phyloP scores from a whole-genome alignment of 2,113 vertebrate genomes.

The Melanostigma gelatinosum region DNA sequence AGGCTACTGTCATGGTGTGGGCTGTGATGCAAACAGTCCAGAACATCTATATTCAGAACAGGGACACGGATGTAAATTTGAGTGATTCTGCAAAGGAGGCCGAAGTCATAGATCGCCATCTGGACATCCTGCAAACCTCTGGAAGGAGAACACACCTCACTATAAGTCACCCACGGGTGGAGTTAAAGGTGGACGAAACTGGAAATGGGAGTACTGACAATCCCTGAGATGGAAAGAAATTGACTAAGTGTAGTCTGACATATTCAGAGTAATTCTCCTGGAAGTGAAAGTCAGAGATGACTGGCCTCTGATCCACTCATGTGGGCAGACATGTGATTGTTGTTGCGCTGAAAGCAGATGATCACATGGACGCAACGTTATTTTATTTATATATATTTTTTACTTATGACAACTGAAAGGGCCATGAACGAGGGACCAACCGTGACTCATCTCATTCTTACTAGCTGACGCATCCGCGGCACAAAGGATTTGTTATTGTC shows the following conservation, averaged over 20 bases:
- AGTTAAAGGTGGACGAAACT: constrained; percentile 11
- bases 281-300: constrained; percentile 49
- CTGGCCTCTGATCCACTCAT: constrained; percentile 33
- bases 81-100: constrained; percentile 20
- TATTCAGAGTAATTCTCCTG: constrained; percentile 17
- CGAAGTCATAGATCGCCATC: neutral
- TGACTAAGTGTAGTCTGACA: constrained; percentile 20
- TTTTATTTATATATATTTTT: constrained; percentile 9
- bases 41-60: constrained; percentile 24
- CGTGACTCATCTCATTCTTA: constrained; percentile 43
- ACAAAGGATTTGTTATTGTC: constrained; percentile 21
- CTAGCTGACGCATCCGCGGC: constrained; percentile 10
- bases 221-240: constrained; percentile 15
- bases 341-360: constrained; percentile 21
- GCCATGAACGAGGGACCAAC: constrained; percentile 6
- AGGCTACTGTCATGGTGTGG: constrained; percentile 13
- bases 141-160: neutral
- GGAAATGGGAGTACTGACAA: constrained; percentile 7
- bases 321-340: constrained; percentile 45
- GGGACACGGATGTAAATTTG: constrained; percentile 14
- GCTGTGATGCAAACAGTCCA: constrained; percentile 19
- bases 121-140: neutral
- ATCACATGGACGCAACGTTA: constrained; percentile 43
- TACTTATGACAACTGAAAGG: constrained; percentile 40
- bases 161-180: neutral